Base-by-base conservation (phyloP, 2,113 vertebrate species). In the Andinoacara biseriatus region DNA sequence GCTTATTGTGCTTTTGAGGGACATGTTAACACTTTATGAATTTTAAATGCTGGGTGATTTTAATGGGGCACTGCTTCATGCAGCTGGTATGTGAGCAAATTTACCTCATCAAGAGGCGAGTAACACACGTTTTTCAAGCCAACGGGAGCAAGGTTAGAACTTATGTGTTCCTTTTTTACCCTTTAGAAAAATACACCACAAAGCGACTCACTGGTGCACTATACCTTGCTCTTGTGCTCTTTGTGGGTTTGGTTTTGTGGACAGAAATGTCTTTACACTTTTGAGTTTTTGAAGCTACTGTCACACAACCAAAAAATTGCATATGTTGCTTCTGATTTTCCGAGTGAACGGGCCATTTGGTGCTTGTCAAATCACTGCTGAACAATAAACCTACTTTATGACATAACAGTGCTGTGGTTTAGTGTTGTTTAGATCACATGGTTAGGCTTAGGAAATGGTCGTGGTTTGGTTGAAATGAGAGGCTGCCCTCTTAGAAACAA, bases 21-120 rank as follows among this genome's bases (percentile, higher is more conserved):
- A 63, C 61, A 78, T 86, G 87, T 93, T 89, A 87, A 80, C 86
- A 89, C 91, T 57, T 86, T 83, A 82, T 88, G 63, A 80, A 90
- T 86, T 89, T 88, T 81, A 81, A 91, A 89, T 87, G 78, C 80
- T 14, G 2, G 22, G 31, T 62, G 75, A n/a, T 82, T 90, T 93
- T 82, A 85, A 69, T 24, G 78, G 63, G 77, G 38, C 15, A 14
- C 56, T 79, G 83, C 82, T 69, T 88, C 84, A 91, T 74, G 40
- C 10, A 14, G 63, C 83, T 87, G 90, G 85, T 82, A 89, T 86
- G 84, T 76, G 49, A 83, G 58, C 29, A 15, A 86, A 81, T 87
- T 83, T 61, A 83, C 88, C 49, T 89, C 80, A 86, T 81, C 72
- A 58, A 82, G 67, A 69, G 74, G 65, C 33, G 62, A 31, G 35